Base-by-base conservation (phyloP, 2,888 invertebrate genomes). In the Galerucella calmariensis region DNA sequence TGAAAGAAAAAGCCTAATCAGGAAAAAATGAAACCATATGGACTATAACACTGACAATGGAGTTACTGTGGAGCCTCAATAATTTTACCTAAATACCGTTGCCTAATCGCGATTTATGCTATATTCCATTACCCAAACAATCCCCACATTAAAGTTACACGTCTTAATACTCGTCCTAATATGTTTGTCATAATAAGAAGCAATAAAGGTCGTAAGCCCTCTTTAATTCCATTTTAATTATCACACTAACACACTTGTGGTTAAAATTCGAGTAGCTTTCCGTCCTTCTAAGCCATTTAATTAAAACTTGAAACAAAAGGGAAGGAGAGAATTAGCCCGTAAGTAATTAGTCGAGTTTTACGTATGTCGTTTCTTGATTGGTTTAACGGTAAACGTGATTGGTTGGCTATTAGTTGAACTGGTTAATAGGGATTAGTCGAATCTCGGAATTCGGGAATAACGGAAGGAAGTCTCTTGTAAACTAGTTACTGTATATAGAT, bases 301-400 rank as follows among this genome's bases (percentile, higher is more conserved):
- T 76, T 76, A 74, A 76, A 76, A 76, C 71, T 76, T 70, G 70
- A 68, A 71, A 76, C 76, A 76, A 76, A 71, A 76, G 76, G 74
- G 68, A 73, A 74, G 67, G 73, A 76, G 59, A 44, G 73, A 70
- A 73, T 73, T 74, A 72, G 69, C 73, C 67, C 67, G 73, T 69
- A 78, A 69, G 72, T 75, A 75, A 77, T 77, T 77, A 75, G 72
- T 66, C 58, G 63, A 78, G 72, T 76, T 76, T 76, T 76, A 78
- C 76, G 75, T 78, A 75, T 75, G 78, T 76, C 75, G 73, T 75
- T 65, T 75, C 78, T 71, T 73, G 76, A 76, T 78, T 75, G 76
- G 78, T 76, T 76, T 73, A 71, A 69, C 67, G 46, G 75, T 67
- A 69, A 75, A 77, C 77, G 75, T 77, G 77, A 77, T 77, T 75